A percentile compares a stretch with the other conserved stretches of the same genome.
Evolutionary conservation across 1,140 invertebrate genomes (phyloP).

Genomic region (Brachionus paranguensis): DNA sequence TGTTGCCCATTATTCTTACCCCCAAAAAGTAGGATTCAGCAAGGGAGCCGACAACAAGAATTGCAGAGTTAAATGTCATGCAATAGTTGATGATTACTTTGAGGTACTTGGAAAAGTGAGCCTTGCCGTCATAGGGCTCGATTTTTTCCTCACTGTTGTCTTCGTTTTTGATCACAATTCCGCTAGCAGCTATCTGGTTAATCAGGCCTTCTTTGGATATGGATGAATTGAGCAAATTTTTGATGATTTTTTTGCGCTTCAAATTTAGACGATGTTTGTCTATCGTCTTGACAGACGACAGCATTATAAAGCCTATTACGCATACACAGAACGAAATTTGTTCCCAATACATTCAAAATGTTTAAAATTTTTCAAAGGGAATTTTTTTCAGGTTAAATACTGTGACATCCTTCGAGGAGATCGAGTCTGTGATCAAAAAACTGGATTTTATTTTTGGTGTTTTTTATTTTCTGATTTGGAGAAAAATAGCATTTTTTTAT

Average conservation of each 20-base stretch:
- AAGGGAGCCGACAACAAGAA: neutral
- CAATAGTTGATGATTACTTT: neutral
- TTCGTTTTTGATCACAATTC: neutral
- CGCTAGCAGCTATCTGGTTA: neutral
- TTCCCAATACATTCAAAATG: conserved; percentile 5
- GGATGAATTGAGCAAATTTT: neutral
- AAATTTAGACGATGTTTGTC: neutral
- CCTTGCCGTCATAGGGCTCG: neutral
- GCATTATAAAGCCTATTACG: neutral
- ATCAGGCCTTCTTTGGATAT: neutral
- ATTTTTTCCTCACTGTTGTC: neutral
- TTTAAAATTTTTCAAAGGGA: neutral
- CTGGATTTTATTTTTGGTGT: neutral
- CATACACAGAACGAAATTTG: neutral
- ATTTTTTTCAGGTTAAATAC: neutral
- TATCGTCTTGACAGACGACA: neutral
- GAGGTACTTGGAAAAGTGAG: neutral
- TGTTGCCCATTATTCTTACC: neutral
- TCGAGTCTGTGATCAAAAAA: neutral
- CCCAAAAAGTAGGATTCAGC: neutral
- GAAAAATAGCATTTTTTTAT: neutral
- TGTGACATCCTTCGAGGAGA: neutral
- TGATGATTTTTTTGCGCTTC: neutral
- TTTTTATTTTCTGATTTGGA: neutral
- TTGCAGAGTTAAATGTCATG: neutral